Base-by-base conservation (phyloP, 2,113 vertebrate genomes). In the Crotalus horridus region DNA sequence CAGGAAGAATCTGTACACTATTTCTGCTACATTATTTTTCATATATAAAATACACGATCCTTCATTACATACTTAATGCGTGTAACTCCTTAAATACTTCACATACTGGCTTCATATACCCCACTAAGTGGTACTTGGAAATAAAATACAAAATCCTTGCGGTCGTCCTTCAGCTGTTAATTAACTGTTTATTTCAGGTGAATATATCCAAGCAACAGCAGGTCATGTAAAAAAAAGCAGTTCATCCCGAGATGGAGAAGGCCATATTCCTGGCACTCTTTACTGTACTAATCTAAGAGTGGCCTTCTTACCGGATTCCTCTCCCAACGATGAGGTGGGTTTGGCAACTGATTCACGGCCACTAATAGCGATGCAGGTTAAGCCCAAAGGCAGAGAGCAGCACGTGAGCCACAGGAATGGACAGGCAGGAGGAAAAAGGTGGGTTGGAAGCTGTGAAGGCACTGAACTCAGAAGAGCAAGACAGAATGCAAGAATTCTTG, bases 221-320 rank as follows among this genome's bases (percentile, higher is more conserved):
- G 87, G 95, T 6, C 94, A 93, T 0, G 94, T 97, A 7, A 96
- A 95, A 51, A 97, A 95, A 87, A 94, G 95, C 8, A 58, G 95
- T 15, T 43, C 69, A 39, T 92, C 69, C 39, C 90, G 61, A 58
- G 92, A 90, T 7, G 89, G 90, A 7, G 93, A 94, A 39, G 93
- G 93, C 0, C 94, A 95, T 58, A 3, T 99, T 43, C 97, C 97
- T 0, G 99, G 98, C 86, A 98, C 98, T 0, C 97, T 99, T 92
- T 98, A 98, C 94, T 99, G 98, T 87, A 99, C 98, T 69, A 98
- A 98, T 94, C 98, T 98, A 96, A 97, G 99, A 51, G 98, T 99
- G 85, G 98, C 98, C 48, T 99, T 99, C 21, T 96, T 98, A 21
- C 98, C 98, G 7, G 97, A 98, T 92, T 97, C 98, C 94, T 94